These are phyloP conservation scores for Echinops telfairi DNA, from an alignment of 2,113 vertebrate species.

Conservation along the genomic window DNA sequence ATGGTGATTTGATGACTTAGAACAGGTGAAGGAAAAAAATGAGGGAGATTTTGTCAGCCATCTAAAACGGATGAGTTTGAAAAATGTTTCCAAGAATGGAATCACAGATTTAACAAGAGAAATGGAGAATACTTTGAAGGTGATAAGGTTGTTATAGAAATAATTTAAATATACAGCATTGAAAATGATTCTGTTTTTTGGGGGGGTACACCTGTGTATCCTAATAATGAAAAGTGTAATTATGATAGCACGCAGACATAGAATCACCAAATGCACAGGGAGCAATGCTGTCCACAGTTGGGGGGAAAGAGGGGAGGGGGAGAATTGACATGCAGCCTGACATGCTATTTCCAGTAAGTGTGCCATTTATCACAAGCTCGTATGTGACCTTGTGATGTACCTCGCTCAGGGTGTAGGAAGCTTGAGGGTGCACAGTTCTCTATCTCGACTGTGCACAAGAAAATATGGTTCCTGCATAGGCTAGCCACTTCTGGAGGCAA, in stretches of 20 bases:
- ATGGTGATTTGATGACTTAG: too few relatives aligned
- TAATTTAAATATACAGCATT: too few relatives aligned
- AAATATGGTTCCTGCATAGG: conserved; percentile 59
- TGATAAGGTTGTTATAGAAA: too few relatives aligned
- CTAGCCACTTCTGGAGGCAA: conserved; percentile 49
- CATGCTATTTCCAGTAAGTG: background rate
- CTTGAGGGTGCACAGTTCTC: background rate
- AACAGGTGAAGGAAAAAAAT: too few relatives aligned
- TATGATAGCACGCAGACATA: background rate
- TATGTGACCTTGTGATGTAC: background rate
- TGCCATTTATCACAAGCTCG: background rate
- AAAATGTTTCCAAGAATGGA: too few relatives aligned
- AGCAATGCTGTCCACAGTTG: background rate
- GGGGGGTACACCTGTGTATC: background rate
- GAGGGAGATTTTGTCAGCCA: too few relatives aligned
- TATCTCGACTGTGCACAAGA: background rate
- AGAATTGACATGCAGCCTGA: background rate
- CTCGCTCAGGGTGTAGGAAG: background rate
- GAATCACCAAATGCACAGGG: background rate
- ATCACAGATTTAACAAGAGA: too few relatives aligned
- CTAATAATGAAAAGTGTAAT: background rate
- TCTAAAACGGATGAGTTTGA: too few relatives aligned
- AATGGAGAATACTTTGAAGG: too few relatives aligned
- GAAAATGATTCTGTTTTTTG: too few relatives aligned
- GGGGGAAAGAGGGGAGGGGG: background rate